A percentile compares a stretch with the other conserved stretches of the same genome.
Evolutionary conservation across 2,113 vertebrate genomes (phyloP).

Genomic region (Aspiorhynchus laticeps): DNA sequence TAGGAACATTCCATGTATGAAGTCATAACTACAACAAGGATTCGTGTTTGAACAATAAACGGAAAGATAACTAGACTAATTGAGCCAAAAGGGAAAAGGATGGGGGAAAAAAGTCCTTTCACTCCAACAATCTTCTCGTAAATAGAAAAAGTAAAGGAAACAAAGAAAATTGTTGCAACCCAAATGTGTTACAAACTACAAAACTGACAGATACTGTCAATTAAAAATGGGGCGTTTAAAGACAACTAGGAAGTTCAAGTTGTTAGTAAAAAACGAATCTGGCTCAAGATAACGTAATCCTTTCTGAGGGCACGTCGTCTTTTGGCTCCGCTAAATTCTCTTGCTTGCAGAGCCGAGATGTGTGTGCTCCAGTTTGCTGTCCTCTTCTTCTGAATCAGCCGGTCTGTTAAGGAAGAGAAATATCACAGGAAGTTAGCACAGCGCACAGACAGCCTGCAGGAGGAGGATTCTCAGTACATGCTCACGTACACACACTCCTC

Average conservation of each 20-base stretch:
- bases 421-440: conserved; percentile 76
- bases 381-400: conserved; percentile 57
- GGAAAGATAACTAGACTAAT: conserved; percentile 43
- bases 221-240: background rate
- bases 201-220: conserved; percentile 7
- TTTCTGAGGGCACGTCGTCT: background rate
- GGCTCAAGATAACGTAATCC: conserved; percentile 7
- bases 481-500: conserved; percentile 45
- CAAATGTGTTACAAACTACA: background rate
- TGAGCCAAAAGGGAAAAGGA: background rate
- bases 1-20: conserved; percentile 37
- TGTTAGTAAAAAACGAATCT: background rate
- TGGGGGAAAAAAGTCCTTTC: conserved; percentile 49
- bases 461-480: conserved; percentile 72
- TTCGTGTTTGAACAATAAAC: conserved; percentile 43
- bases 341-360: background rate
- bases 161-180: background rate
- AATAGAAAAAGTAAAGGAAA: conserved; percentile 26
- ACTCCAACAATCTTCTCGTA: conserved; percentile 21
- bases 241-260: background rate
- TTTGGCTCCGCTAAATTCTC: background rate
- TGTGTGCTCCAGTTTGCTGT: conserved; percentile 51
- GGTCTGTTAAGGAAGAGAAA: conserved; percentile 70
- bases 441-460: conserved; percentile 39
- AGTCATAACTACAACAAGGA: conserved; percentile 37